Evolutionary conservation across 2,888 invertebrate genomes (phyloP).

Genomic region (Spicauda simplicius): DNA sequence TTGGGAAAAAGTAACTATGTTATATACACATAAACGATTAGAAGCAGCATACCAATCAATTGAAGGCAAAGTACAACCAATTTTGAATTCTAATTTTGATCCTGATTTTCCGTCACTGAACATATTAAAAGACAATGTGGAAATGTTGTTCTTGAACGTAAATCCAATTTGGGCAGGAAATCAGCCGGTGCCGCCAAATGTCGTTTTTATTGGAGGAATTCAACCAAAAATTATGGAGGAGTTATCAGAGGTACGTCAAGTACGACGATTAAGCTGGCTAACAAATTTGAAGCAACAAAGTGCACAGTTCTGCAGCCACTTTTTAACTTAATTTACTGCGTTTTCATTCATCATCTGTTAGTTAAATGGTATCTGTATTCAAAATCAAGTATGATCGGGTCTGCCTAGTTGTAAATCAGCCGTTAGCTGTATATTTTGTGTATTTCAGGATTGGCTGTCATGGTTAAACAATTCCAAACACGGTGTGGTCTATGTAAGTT

Average conservation of each 20-base stretch:
- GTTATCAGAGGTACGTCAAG: slow-evolving; percentile 18
- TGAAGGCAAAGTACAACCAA: slow-evolving; percentile 41
- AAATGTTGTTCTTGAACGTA: slow-evolving; percentile 67
- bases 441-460: slow-evolving; percentile 53
- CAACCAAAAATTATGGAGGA: neutral
- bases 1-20: slow-evolving; percentile 50
- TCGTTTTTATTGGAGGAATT: slow-evolving; percentile 25
- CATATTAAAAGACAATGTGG: slow-evolving; percentile 51
- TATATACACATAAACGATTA: slow-evolving; percentile 1
- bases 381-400: too few species aligned
- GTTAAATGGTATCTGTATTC: too few species aligned
- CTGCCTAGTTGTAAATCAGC: too few species aligned
- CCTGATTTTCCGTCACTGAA: slow-evolving; percentile 45
- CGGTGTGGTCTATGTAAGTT: slow-evolving; percentile 64
- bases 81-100: slow-evolving; percentile 49
- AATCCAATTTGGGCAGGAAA: slow-evolving; percentile 60
- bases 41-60: neutral
- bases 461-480: slow-evolving; percentile 57
- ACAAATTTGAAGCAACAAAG: too few species aligned
- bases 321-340: too few species aligned
- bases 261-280: slow-evolving; percentile 24
- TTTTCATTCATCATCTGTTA: too few species aligned
- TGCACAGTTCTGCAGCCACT: too few species aligned
- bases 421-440: too few species aligned
- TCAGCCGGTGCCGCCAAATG: slow-evolving; percentile 22